phyloP scores from a whole-genome alignment of 2,113 vertebrate species.

The Chloropsis cyanopogon region DNA sequence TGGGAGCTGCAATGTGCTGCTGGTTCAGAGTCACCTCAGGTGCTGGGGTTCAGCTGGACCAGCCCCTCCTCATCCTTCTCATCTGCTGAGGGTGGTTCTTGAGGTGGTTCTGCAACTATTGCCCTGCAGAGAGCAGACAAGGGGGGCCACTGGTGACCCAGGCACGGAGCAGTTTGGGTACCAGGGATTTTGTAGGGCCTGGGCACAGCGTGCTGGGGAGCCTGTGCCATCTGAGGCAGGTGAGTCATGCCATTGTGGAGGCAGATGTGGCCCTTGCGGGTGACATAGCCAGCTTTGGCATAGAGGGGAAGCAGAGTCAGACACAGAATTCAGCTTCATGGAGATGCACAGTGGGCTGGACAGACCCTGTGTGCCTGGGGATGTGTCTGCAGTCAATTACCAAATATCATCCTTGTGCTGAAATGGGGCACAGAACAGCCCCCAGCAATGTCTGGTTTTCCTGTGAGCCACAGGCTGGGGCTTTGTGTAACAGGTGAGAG shows the following conservation, averaged over 20 bases:
- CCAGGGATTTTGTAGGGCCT: neutral
- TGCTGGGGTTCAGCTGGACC: neutral
- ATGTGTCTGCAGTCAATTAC: neutral
- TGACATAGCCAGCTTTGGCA: neutral
- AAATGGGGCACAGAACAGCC: neutral
- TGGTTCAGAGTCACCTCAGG: neutral
- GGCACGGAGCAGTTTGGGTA: accelerated
- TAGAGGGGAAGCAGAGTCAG: neutral
- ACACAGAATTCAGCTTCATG: accelerated
- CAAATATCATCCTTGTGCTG: neutral
- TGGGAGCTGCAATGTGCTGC: neutral
- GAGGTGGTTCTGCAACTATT: neutral
- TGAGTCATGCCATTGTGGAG: neutral
- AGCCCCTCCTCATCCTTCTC: neutral
- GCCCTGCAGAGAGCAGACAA: neutral
- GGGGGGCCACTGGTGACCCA: neutral
- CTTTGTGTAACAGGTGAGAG: neutral
- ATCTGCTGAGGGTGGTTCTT: accelerated
- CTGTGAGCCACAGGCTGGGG: neutral
- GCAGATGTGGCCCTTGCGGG: neutral
- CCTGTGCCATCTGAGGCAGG: neutral
- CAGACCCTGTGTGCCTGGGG: accelerated
- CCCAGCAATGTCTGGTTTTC: accelerated
- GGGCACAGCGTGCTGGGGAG: accelerated
- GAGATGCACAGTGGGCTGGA: neutral